Conservation (phyloP, 2,797 vertebrate species). For the Glyptemys insculpta region DNA sequence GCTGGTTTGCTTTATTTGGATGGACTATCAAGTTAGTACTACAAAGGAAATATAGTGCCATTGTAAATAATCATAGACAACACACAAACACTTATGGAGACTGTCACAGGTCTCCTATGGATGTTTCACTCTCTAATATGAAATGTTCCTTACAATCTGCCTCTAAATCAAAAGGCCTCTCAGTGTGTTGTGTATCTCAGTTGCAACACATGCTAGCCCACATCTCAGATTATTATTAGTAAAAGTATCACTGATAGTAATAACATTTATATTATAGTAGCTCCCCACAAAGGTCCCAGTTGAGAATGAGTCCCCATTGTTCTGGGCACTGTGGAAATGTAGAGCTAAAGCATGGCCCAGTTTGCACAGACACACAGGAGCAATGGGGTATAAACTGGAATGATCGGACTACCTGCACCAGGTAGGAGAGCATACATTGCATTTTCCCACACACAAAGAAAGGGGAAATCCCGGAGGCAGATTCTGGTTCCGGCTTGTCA, state of each 20-base stretch:
- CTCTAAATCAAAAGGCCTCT: neutral
- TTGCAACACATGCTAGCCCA: constrained; percentile 36
- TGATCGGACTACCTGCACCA: neutral
- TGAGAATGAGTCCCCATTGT: neutral
- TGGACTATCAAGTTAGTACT: neutral
- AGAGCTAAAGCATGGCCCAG: neutral
- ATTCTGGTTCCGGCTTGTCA: neutral
- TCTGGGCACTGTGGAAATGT: neutral
- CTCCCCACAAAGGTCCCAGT: neutral
- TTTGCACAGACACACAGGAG: neutral
- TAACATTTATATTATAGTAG: constrained; percentile 21
- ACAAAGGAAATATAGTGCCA: neutral
- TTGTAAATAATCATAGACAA: neutral
- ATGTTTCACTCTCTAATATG: neutral
- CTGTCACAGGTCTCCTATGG: neutral
- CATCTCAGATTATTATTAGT: constrained; percentile 50
- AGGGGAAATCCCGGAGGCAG: neutral
- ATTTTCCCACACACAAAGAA: neutral
- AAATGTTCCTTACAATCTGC: neutral
- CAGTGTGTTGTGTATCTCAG: constrained; percentile 33
- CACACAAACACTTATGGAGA: neutral
- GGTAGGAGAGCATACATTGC: fast-evolving
- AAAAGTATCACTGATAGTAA: constrained; percentile 56
- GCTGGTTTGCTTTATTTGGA: neutral
- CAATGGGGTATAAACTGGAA: neutral